Percentiles rank a stretch among this genome's conserved stretches.
Conservation (phyloP, 2,113 vertebrate genomes). For the Patagioenas fasciata region DNA sequence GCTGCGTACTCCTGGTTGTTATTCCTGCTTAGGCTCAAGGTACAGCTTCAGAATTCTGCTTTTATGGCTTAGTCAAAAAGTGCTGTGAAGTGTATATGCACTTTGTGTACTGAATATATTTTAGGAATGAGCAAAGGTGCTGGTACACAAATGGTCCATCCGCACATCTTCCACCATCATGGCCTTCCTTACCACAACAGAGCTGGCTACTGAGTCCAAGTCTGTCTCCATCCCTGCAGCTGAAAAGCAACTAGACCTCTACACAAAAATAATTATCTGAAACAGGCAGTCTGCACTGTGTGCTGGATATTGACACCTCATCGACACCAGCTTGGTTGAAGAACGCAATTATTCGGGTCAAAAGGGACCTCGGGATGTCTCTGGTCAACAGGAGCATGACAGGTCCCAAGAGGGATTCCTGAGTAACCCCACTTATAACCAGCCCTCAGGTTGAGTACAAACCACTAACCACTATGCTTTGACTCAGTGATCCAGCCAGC, state of each 20-base stretch:
- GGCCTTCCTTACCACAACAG: accelerated
- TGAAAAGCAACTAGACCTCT: not conserved
- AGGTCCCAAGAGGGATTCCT: not conserved
- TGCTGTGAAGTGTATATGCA: not conserved
- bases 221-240: not conserved
- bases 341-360: not conserved
- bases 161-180: not conserved
- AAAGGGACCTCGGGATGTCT: not conserved
- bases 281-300: not conserved
- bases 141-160: not conserved
- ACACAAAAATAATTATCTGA: not conserved
- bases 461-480: not conserved
- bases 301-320: not conserved
- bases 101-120: not conserved
- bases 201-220: not conserved
- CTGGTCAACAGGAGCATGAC: not conserved
- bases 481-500: not conserved
- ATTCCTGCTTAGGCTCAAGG: not conserved
- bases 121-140: not conserved
- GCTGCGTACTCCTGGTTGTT: not conserved
- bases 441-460: not conserved
- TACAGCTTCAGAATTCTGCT: not conserved
- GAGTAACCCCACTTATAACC: not conserved
- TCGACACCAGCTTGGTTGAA: not conserved
- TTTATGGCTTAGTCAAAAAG: not conserved